These are phyloP conservation scores for Sycophila texana DNA, from an alignment of 2,888 invertebrate genomes.

Conservation along the genomic window DNA sequence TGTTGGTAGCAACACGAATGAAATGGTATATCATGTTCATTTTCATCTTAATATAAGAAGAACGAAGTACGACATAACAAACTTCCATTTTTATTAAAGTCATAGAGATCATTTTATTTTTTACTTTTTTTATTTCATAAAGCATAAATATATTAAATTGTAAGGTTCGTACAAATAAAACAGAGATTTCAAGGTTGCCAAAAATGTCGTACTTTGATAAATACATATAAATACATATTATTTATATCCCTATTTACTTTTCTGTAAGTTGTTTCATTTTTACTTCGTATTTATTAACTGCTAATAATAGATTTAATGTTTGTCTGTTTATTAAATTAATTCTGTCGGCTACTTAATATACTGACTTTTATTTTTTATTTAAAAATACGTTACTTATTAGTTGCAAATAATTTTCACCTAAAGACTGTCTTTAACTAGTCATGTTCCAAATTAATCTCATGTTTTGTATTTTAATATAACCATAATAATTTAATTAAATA, in stretches of 20 bases:
- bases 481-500: constrained; percentile 22
- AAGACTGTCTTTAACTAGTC: not conserved
- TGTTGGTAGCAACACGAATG: constrained; percentile 66
- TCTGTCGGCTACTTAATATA: constrained; percentile 3
- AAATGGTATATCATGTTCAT: constrained; percentile 71
- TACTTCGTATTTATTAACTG: constrained; percentile 29
- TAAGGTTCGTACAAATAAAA: not conserved
- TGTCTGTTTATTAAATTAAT: not conserved
- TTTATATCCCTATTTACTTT: constrained; percentile 36
- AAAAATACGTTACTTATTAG: not conserved
- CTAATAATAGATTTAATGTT: not conserved
- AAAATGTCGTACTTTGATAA: constrained; percentile 57
- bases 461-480: not conserved
- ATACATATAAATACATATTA: not conserved
- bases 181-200: not conserved
- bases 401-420: not conserved
- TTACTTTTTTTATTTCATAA: constrained; percentile 9
- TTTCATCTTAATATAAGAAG: constrained; percentile 58
- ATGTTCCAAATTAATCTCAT: not conserved
- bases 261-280: constrained; percentile 51
- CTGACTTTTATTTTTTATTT: not conserved
- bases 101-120: too few species aligned
- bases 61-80: constrained; percentile 47
- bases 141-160: not conserved
- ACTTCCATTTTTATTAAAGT: too few species aligned